Conservation (phyloP, 92 coral and sea anemone genomes). For the Actinostola sp. region DNA sequence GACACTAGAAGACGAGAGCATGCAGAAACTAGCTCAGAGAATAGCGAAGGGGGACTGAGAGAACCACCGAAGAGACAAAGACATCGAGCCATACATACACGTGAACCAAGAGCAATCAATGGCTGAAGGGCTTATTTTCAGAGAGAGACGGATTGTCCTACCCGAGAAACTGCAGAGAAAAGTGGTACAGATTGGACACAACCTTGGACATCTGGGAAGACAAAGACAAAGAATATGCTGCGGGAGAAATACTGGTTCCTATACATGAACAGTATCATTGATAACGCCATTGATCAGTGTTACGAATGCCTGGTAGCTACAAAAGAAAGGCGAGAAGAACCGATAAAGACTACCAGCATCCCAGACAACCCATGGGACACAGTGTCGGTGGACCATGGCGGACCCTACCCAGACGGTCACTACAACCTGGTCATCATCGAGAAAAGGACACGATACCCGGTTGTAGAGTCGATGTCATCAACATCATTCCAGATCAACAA, state of each 20-base stretch:
- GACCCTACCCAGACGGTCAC: conserved; percentile 64
- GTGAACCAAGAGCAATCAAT: conserved; percentile 28
- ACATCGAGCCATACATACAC: conserved; percentile 21
- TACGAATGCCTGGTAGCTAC: conserved; percentile 51
- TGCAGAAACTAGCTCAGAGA: conserved; percentile 33
- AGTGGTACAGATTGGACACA: conserved; percentile 51
- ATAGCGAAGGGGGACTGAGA: conserved; percentile 52
- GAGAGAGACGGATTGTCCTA: conserved; percentile 39
- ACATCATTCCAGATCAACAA: conserved; percentile 38
- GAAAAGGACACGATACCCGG: conserved; percentile 68
- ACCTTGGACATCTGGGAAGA: conserved; percentile 54
- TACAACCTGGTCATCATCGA: conserved; percentile 60
- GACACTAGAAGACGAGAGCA: background rate
- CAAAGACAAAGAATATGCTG: conserved; percentile 65
- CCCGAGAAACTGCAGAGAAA: conserved; percentile 54
- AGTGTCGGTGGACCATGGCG: conserved; percentile 52
- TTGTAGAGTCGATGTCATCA: conserved; percentile 42
- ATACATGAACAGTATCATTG: conserved; percentile 54
- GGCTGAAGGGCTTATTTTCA: conserved; percentile 51
- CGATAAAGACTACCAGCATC: conserved; percentile 49
- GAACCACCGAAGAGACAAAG: conserved; percentile 45
- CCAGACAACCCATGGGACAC: conserved; percentile 60
- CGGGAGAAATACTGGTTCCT: conserved; percentile 70
- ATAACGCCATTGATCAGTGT: conserved; percentile 38
- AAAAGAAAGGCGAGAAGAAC: conserved; percentile 42